Evolutionary conservation across 2,113 vertebrate genomes (phyloP).

Genomic region (Ibidorhyncha struthersii): DNA sequence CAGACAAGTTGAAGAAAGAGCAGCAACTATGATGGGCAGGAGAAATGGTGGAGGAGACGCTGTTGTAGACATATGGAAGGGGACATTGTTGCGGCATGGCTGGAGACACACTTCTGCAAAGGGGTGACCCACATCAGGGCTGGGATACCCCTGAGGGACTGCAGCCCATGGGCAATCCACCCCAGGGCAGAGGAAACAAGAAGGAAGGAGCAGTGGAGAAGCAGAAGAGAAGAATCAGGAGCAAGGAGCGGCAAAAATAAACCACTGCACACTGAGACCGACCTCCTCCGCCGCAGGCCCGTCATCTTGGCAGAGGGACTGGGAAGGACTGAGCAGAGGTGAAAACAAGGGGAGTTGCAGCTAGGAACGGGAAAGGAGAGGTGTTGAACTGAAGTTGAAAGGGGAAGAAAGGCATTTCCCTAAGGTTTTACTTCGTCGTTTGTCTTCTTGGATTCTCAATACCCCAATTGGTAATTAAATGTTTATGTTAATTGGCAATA

Average conservation of each 20-base stretch:
- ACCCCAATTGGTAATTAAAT: neutral
- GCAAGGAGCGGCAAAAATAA: neutral
- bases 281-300: neutral
- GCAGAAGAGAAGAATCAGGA: neutral
- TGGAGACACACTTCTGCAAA: neutral
- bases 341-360: neutral
- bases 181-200: accelerated
- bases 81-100: neutral
- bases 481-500: neutral
- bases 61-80: neutral
- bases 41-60: neutral
- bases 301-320: neutral
- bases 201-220: neutral
- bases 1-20: neutral
- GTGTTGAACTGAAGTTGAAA: neutral
- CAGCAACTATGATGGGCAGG: neutral
- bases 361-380: neutral
- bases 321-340: neutral
- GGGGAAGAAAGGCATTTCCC: neutral
- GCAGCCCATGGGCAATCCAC: neutral
- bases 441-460: neutral
- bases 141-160: neutral
- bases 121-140: no score
- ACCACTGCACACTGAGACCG: neutral
- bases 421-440: neutral